Base-by-base conservation (phyloP, 2,888 invertebrate genomes). In the Pheosia gnoma region DNA sequence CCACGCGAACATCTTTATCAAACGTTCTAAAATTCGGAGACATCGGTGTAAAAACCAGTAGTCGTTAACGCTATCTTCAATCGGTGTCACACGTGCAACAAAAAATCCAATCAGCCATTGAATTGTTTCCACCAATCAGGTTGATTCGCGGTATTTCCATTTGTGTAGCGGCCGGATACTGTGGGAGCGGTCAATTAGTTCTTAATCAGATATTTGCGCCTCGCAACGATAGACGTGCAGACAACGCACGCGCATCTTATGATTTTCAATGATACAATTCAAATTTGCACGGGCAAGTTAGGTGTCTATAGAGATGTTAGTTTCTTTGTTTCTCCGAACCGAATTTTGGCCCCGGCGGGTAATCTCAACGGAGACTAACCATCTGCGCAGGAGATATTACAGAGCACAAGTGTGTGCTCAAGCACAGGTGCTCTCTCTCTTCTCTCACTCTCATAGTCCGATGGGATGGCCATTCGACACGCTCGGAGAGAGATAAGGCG, bases 151-250 rank as follows among this genome's bases (percentile, higher is more conserved):
- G 66, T 68, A 71, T 72, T 67, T 67, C 59, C 62, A 67, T 65
- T 66, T 62, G 58, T 58, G 6, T 51, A 55, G 57, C 58, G 45
- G 57, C 59, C 49, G 9, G 55, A 37, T 53, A 59, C 55, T 64
- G 55, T 47, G 58, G 62, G 62, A 55, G 58, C 57, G 61, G 59
- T 37, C 80, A 82, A 85, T 84, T 82, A 84, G 77, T 75, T 77
- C 80, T 79, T 78, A 80, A 82, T 82, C 80, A 75, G 70, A 54
- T 39, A 62, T 65, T 55, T 56, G 55, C 38, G 57, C 52, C 56
- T 61, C 60, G 45, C 53, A 59, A 43, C 57, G 57, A 64, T 63
- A 39, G 51, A 62, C 57, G 36, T 55, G 25, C 38, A 25, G 3
- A 13, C 13, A 55, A 55, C 36, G 54, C 36, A 9, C 37, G 11